phyloP scores from a whole-genome alignment of 2,888 invertebrate species.

The Aspidiotus rigidus region DNA sequence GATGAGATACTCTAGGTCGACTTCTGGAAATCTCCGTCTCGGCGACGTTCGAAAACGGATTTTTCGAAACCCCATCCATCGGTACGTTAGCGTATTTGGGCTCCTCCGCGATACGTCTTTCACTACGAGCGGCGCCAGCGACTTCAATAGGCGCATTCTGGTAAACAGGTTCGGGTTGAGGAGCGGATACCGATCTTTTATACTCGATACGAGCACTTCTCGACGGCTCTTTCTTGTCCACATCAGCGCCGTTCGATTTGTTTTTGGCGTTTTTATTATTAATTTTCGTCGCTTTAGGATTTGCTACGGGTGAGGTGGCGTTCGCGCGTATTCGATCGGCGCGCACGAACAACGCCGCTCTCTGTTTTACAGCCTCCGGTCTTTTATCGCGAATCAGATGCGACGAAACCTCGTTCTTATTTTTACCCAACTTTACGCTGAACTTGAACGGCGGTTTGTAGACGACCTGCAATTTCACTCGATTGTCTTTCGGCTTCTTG shows the following conservation, averaged over 20 bases:
- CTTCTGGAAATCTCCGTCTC: neutral
- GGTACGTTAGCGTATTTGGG: constrained; percentile 17
- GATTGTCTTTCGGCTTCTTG: constrained; percentile 34
- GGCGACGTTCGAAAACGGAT: neutral
- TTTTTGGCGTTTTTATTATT: neutral
- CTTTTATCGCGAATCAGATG: constrained; percentile 22
- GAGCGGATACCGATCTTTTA: constrained; percentile 22
- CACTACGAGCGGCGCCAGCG: neutral
- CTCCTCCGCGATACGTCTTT: neutral
- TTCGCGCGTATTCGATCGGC: constrained; percentile 29
- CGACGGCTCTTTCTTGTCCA: neutral
- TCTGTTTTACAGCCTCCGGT: constrained; percentile 30
- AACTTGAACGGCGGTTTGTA: constrained; percentile 82
- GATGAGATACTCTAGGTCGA: neutral
- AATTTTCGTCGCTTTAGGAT: neutral
- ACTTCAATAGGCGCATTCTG: constrained; percentile 12
- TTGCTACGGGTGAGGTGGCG: neutral
- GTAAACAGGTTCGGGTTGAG: constrained; percentile 22
- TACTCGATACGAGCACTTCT: neutral
- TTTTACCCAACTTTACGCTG: constrained; percentile 57
- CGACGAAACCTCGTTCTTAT: constrained; percentile 29
- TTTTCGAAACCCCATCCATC: neutral
- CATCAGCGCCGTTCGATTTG: neutral
- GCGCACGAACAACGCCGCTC: constrained; percentile 25
- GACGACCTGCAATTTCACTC: constrained; percentile 58